Base-by-base conservation (phyloP, 2,113 vertebrate genomes). In the Pedetes capensis region DNA sequence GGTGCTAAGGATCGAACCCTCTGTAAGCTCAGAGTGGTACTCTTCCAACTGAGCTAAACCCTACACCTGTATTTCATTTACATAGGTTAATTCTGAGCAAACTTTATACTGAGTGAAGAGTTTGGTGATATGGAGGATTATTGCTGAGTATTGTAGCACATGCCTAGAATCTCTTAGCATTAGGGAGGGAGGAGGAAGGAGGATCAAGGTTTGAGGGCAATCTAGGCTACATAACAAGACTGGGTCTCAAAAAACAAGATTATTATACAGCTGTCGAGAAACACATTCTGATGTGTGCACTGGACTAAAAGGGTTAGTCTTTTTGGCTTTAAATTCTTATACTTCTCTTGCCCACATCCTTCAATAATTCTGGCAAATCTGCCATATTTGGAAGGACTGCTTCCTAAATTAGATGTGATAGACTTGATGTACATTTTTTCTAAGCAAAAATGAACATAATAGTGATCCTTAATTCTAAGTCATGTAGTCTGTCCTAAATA, bases 351-450 rank as follows among this genome's bases (percentile, higher is more conserved):
- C 37, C 53, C 53, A 51, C 6, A 72, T 2, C 29, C 49, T 12
- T 94, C n/a, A 78, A 1, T 89, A 69, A 83, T 93, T 84, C 64
- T 91, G 72, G 78, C 66, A 87, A 8, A 66, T 91, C 71, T 93
- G 44, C 76, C 51, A 74, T 25, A 75, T 5, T 83, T 93, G 42
- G 59, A 85, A 82, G 84, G 80, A 8, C 49, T 75, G 18, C n/a
- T 82, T 96, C 83, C 87, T 91, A 95, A 94, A 78, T 91, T 91
- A 82, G 37, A 91, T 72, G 51, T 84, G 64, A 75, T 92, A 84
- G 85, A 87, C 85, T 87, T 81, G 49, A 94, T 55, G 55, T 90
- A 79, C 14, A 25, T 85, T 92, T 87, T 86, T 91, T 80, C 55
- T 92, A 84, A 88, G 69, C 23, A 63, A 47, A 75, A 71, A 37